Evolutionary conservation across 2,113 vertebrate genomes (phyloP).

Genomic region (Beaufortia kweichowensis): DNA sequence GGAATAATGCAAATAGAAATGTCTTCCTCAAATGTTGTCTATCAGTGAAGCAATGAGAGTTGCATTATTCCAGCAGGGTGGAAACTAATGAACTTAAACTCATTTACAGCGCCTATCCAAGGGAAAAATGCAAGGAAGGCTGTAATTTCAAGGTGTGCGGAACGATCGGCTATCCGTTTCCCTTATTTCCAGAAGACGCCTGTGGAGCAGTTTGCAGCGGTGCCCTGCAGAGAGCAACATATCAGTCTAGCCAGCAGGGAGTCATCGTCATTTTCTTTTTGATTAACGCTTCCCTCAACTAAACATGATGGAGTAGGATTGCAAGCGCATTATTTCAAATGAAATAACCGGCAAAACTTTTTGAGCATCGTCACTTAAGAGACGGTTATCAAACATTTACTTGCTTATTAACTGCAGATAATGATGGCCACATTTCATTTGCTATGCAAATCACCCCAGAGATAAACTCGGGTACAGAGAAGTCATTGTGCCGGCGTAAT

Average conservation of each 20-base stretch:
- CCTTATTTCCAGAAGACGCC: constrained; percentile 44
- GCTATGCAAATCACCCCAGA: constrained; percentile 23
- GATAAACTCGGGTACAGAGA: constrained; percentile 43
- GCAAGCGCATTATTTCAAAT: constrained; percentile 47
- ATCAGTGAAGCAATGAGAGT: constrained; percentile 53
- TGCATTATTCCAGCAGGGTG: constrained; percentile 50
- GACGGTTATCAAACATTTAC: constrained; percentile 1
- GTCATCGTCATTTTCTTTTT: constrained; percentile 45
- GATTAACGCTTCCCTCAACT: constrained; percentile 48
- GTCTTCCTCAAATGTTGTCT: constrained; percentile 50
- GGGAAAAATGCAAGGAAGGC: constrained; percentile 49
- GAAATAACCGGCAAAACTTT: constrained; percentile 41
- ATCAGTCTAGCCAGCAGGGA: constrained; percentile 37
- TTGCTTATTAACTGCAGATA: constrained; percentile 41
- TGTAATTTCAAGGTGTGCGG: constrained; percentile 54
- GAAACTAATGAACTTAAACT: constrained; percentile 57
- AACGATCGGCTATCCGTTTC: constrained; percentile 53
- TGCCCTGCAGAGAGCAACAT: constrained; percentile 41
- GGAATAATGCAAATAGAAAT: constrained; percentile 50
- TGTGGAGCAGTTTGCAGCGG: constrained; percentile 34
- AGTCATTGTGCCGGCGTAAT: constrained; percentile 46
- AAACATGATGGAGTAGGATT: constrained; percentile 42
- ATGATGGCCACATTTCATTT: constrained; percentile 40
- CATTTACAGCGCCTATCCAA: constrained; percentile 54
- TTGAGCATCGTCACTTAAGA: constrained; percentile 24